Percentiles rank a stretch among this genome's conserved stretches.
Evolutionary conservation across 2,888 invertebrate species (phyloP).

Genomic region (Conchocele bisecta): DNA sequence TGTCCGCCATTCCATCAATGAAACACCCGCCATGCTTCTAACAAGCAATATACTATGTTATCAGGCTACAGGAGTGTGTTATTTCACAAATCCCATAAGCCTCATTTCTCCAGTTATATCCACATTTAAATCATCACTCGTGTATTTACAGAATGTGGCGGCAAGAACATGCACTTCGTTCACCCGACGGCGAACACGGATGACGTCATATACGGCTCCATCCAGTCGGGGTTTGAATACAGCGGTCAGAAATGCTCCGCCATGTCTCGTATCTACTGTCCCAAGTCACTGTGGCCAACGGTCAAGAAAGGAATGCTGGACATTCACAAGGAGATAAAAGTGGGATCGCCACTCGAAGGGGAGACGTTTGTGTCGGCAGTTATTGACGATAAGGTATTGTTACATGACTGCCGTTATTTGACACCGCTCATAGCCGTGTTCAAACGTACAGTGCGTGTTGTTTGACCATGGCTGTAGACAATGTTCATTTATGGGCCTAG

Average conservation of each 20-base stretch:
- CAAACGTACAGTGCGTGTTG: too few species aligned
- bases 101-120: too few species aligned
- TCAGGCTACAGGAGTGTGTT: too few species aligned
- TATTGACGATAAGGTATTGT: slow-evolving; percentile 91
- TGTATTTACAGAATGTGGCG: slow-evolving; percentile 92
- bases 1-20: too few species aligned
- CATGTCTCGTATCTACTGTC: slow-evolving; percentile 98
- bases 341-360: slow-evolving; percentile 90
- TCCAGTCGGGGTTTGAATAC: slow-evolving; percentile 97
- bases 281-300: slow-evolving; percentile 92
- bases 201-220: slow-evolving; percentile 92
- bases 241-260: slow-evolving; percentile 99
- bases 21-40: too few species aligned
- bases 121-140: too few species aligned
- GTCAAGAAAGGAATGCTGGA: slow-evolving; percentile 88
- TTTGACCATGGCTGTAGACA: too few species aligned
- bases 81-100: too few species aligned
- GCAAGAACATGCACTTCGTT: slow-evolving; percentile 99
- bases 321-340: slow-evolving; percentile 89
- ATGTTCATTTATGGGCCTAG: too few species aligned
- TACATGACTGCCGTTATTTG: too few species aligned
- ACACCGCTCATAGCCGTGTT: too few species aligned
- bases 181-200: slow-evolving; percentile 94
- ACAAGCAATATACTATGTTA: too few species aligned
- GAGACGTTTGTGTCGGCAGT: slow-evolving; percentile 96